phyloP scores from a whole-genome alignment of 2,113 vertebrate genomes.

The Glaucidium brasilianum region DNA sequence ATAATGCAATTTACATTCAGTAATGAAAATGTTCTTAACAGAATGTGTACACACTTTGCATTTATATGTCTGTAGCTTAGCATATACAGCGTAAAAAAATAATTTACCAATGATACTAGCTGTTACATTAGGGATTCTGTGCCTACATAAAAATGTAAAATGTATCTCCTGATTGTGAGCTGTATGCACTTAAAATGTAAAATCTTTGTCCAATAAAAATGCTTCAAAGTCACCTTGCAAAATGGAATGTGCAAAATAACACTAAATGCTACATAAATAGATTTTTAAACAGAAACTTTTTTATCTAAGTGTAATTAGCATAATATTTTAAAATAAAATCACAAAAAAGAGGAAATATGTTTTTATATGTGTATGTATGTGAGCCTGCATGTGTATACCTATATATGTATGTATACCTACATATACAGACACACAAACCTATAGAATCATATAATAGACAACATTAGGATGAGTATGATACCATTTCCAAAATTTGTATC shows the following conservation, averaged over 20 bases:
- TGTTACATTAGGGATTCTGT: slow-evolving; percentile 38
- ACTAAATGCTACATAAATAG: not conserved
- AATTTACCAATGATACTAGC: slow-evolving; percentile 3
- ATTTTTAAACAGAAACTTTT: slow-evolving; percentile 12
- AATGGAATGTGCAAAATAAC: not conserved
- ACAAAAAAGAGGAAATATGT: not conserved
- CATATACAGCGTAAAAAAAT: slow-evolving; percentile 21
- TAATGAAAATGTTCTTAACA: slow-evolving; percentile 61
- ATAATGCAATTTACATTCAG: slow-evolving; percentile 50
- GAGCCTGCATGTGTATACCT: not conserved
- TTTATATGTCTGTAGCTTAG: slow-evolving; percentile 48
- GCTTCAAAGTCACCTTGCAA: slow-evolving; percentile 45
- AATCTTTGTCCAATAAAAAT: slow-evolving; percentile 42
- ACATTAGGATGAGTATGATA: not conserved
- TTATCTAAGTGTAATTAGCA: not conserved
- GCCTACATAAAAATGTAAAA: slow-evolving; percentile 53
- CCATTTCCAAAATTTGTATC: not conserved
- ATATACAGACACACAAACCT: not conserved
- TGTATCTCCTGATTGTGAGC: not conserved
- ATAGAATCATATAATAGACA: not conserved
- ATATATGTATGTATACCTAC: not conserved
- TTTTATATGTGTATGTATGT: not conserved
- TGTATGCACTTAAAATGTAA: slow-evolving; percentile 26
- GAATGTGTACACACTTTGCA: slow-evolving; percentile 55
- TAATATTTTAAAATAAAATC: not conserved